phyloP scores from a whole-genome alignment of 2,888 invertebrate species.

The Lepetodrilus schrolli region DNA sequence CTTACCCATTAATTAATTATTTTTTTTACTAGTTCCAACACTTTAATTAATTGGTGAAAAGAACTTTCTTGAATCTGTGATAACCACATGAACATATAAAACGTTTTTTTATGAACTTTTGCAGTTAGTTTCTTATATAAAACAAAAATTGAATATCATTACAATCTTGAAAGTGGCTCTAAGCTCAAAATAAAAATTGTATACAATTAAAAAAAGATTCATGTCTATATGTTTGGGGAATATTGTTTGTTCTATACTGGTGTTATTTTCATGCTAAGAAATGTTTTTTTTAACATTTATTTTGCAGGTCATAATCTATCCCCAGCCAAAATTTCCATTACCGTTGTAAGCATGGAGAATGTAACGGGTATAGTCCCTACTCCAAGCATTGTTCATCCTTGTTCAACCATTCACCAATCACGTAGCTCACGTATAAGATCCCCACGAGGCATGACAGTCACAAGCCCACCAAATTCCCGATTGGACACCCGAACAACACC shows the following conservation, averaged over 20 bases:
- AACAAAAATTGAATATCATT: no score
- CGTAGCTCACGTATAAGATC: not conserved
- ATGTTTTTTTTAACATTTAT: not conserved
- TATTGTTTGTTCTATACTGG: not conserved
- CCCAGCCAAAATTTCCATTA: slow-evolving; percentile 36
- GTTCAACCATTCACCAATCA: not conserved
- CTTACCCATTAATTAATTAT: no score
- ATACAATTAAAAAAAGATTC: no score
- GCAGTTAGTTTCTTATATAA: no score
- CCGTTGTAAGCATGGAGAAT: slow-evolving; percentile 33
- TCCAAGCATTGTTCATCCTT: not conserved
- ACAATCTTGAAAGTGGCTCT: no score
- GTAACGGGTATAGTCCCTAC: not conserved
- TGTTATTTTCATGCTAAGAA: not conserved
- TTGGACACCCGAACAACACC: slow-evolving; percentile 9
- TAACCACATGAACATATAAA: no score
- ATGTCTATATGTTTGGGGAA: not conserved
- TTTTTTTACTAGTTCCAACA: no score
- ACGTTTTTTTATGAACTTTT: no score
- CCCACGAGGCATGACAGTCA: slow-evolving; percentile 7
- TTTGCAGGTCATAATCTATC: slow-evolving; percentile 23
- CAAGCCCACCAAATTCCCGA: slow-evolving; percentile 29
- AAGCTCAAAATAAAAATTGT: no score
- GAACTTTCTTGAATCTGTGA: no score
- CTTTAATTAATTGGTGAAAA: no score